Conservation (phyloP, 2,888 invertebrate genomes). For the Frankliniella fusca region DNA sequence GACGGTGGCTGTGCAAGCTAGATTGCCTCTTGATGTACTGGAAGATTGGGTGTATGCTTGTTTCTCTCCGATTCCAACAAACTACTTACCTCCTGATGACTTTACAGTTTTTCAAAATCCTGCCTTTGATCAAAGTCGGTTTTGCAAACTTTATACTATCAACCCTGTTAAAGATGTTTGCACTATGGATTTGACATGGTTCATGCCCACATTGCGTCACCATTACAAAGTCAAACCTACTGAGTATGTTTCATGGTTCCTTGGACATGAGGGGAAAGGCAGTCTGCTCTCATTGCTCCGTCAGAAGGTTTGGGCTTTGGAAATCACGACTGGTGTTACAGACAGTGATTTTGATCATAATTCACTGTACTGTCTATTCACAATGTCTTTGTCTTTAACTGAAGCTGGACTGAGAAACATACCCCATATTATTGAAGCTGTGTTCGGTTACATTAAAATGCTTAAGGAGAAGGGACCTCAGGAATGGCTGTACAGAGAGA, state of each 20-base stretch:
- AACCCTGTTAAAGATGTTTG: constrained; percentile 69
- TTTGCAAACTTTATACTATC: constrained; percentile 67
- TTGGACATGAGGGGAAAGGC: constrained; percentile 83
- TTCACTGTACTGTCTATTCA: constrained; percentile 62
- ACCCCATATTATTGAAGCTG: constrained; percentile 65
- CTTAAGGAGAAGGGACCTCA: constrained; percentile 63
- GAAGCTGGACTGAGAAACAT: constrained; percentile 69
- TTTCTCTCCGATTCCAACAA: constrained; percentile 67
- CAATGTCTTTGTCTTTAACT: constrained; percentile 68
- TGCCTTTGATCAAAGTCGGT: constrained; percentile 59
- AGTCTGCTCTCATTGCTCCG: constrained; percentile 74
- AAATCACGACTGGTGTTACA: constrained; percentile 65
- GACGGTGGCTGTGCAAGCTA: constrained; percentile 65
- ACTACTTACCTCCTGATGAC: constrained; percentile 59
- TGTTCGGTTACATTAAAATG: constrained; percentile 76
- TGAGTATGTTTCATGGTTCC: constrained; percentile 69
- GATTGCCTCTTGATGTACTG: constrained; percentile 60
- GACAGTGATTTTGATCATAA: constrained; percentile 70
- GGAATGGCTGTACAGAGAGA: constrained; percentile 66
- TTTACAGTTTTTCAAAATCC: constrained; percentile 53
- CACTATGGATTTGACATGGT: constrained; percentile 60
- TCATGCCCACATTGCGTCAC: constrained; percentile 57
- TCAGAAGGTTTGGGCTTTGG: constrained; percentile 72
- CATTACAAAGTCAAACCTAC: constrained; percentile 73
- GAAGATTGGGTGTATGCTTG: constrained; percentile 61